Evolutionary conservation across 92 coral and sea anemone species (phyloP).

Genomic region (Paramuricea clavata): DNA sequence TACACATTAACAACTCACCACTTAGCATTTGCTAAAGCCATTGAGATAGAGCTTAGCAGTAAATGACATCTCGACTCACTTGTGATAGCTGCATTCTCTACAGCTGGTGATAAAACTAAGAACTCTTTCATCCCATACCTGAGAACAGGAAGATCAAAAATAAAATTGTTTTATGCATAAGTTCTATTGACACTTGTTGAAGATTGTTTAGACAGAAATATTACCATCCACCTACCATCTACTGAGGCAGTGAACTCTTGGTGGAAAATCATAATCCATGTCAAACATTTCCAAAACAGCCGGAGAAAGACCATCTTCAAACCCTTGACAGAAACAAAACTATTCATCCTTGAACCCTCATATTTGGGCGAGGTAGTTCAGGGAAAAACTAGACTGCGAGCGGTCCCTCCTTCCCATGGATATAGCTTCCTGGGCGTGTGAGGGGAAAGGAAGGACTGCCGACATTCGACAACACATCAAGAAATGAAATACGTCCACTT

Average conservation of each 20-base stretch:
- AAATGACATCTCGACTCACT: slow-evolving; percentile 93
- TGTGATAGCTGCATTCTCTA: slow-evolving; percentile 79
- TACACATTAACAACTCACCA: slow-evolving; percentile 75
- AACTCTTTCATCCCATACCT: slow-evolving; percentile 98
- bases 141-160: too few species aligned
- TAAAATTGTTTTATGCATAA: too few species aligned
- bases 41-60: slow-evolving; percentile 87
- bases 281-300: slow-evolving; percentile 96
- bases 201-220: too few species aligned
- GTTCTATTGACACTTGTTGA: too few species aligned
- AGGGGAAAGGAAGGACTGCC: too few species aligned
- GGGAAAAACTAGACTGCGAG: too few species aligned
- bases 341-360: too few species aligned
- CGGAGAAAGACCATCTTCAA: slow-evolving; percentile 85
- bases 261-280: slow-evolving; percentile 98
- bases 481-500: too few species aligned
- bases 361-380: too few species aligned
- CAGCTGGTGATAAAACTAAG: slow-evolving; percentile 85
- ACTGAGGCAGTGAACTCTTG: slow-evolving; percentile 91
- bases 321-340: slow-evolving; percentile 45
- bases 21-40: slow-evolving; percentile 89
- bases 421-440: too few species aligned
- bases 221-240: slow-evolving; percentile 75
- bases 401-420: too few species aligned
- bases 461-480: too few species aligned